Base-by-base conservation (phyloP, 2,888 invertebrate species). In the Drosophila limbata region DNA sequence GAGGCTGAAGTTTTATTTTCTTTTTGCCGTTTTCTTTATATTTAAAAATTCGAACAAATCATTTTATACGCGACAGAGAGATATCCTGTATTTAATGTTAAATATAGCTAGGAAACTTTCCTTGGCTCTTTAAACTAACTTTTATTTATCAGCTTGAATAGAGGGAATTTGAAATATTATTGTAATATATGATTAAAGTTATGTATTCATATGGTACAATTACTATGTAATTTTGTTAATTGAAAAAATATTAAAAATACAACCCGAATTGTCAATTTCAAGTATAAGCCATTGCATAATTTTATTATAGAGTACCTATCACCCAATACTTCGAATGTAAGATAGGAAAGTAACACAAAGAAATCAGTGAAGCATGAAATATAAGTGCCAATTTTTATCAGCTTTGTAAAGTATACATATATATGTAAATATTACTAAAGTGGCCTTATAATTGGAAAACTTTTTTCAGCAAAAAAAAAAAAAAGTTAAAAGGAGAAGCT, bases 401-500 rank as follows among this genome's bases (percentile, higher is more conserved):
- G 31, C 37, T 45, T 33, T 51, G 8, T 35, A 6, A 39, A 15
- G 51, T 31, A 28, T 42, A 13, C 53, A 37, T 55, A 33, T 35
- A 50, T 69, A 69, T 77, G 65, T 66, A 74, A 74, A 70, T 79
- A 61, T 56, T 51, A 60, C 37, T 40, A 35, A 39, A 65, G 62
- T 63, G 57, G 45, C 53, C 68, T 69, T 69, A 67, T 79, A 79
- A 79, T 79, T 75, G 72, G 76, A 79, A 78, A 78, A 78, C 69
- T 78, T 79, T 66, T 33, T 5, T 10, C 40, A 70, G 63, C 11
- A 33, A 55, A 64, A 40, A 52, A 40, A 48, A 21, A n/a, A 19
- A 17, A 19, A 5, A 59, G 19, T 44, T 13, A 21, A 66, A 25
- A 42, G n/a, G 44, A 44, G n/a, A 44, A 55, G 2, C 15, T 11